Base-by-base conservation (phyloP, 2,888 invertebrate genomes). In the Plagodis dolabraria region DNA sequence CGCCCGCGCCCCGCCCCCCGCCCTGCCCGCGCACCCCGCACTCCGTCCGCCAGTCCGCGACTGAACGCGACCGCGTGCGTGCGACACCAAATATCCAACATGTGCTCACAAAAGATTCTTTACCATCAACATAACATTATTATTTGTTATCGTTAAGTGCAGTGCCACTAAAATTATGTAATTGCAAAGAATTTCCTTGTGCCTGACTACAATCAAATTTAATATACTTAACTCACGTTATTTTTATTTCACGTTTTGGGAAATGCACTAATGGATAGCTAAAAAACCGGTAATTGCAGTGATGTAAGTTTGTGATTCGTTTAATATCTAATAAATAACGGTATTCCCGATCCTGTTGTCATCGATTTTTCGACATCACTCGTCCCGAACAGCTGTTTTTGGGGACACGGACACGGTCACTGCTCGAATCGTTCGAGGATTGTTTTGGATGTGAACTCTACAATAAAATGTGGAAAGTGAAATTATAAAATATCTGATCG, bases 361-460 rank as follows among this genome's bases (percentile, higher is more conserved):
- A 92, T 91, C 82, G 92, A 91, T 91, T 90, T 79, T 78, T 67
- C 56, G 76, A 75, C 82, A 74, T 80, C 81, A 82, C 79, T 77
- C 76, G 61, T 75, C 76, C 72, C 74, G 73, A 89, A 88, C 92
- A 92, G 92, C 92, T 92, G 92, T 85, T 90, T 75, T 89, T 75
- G 73, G 79, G 79, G 82, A 83, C 80, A 75, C 82, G 83, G 77
- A 83, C 80, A 77, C 75, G 73, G 68, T 71, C 61, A 68, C 63
- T 68, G 67, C 60, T 68, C 72, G 49, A 55, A 53, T 34, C 53
- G 36, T 47, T 47, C 53, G 53, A 55, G 60, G 48, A 9, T 52
- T 63, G 58, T 50, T 44, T 42, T 53, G 63, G 65, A 66, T 49
- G 40, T 40, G 40, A 40, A 8, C 22, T 22, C 22, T 22, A 22